Conservation (phyloP, 2,797 vertebrate species). For the Uromys caudimaculatus region DNA sequence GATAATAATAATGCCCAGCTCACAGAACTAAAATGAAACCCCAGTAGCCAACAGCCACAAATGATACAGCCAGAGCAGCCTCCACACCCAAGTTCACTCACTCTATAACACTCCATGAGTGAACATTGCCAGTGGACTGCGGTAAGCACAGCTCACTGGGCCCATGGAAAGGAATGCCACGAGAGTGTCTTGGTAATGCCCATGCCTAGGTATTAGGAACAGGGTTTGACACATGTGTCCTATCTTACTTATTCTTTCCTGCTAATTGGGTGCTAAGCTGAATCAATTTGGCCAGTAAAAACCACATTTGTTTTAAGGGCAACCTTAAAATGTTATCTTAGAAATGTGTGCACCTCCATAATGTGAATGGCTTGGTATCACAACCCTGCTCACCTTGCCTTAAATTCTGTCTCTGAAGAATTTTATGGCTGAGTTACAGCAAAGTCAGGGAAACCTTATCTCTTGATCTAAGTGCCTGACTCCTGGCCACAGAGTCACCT, state of each 20-base stretch:
- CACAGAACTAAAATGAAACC: background rate
- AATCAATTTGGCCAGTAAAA: background rate
- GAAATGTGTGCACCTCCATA: background rate
- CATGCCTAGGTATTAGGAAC: background rate
- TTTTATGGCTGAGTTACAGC: background rate
- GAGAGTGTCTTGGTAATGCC: background rate
- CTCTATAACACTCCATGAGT: background rate
- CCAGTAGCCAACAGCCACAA: background rate
- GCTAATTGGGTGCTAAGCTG: conserved; percentile 20
- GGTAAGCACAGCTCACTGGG: background rate
- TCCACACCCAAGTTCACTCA: background rate
- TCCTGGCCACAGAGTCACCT: background rate
- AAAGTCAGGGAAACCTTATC: background rate
- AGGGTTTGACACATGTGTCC: background rate
- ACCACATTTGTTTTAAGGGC: background rate
- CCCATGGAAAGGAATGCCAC: background rate
- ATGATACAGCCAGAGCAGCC: background rate
- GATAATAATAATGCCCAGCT: background rate
- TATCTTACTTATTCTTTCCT: conserved; percentile 51
- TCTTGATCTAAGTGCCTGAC: background rate
- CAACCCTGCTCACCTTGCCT: background rate
- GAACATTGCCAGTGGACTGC: background rate
- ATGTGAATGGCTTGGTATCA: background rate
- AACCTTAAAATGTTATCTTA: background rate
- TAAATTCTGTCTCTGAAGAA: background rate